These are phyloP conservation scores for Smithornis capensis DNA, from an alignment of 2,113 vertebrate genomes.

Conservation along the genomic window DNA sequence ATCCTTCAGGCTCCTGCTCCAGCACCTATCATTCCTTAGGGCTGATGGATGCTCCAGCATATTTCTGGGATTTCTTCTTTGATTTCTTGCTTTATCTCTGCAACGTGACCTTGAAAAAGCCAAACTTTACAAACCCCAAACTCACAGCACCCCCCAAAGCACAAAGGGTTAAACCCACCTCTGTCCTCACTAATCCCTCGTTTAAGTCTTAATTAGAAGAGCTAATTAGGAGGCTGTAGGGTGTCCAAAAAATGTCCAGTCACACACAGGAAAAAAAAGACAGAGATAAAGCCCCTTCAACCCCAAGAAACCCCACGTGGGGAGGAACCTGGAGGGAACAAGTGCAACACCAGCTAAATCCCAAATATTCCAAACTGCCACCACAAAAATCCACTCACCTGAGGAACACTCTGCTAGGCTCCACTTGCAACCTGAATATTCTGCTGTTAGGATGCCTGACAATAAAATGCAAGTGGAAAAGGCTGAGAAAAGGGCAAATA, in stretches of 20 bases:
- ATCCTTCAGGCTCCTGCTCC: background rate
- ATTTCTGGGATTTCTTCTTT: background rate
- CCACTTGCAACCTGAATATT: slow-evolving; percentile 14
- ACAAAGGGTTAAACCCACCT: background rate
- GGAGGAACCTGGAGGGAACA: background rate
- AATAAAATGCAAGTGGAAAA: slow-evolving; percentile 47
- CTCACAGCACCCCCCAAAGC: background rate
- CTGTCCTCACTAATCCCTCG: background rate
- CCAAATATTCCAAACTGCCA: background rate
- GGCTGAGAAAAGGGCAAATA: background rate
- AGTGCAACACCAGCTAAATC: background rate
- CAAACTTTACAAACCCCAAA: background rate
- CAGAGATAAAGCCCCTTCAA: background rate
- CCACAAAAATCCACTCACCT: slow-evolving; percentile 36
- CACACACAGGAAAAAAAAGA: background rate
- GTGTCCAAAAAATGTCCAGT: background rate
- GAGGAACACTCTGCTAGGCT: background rate
- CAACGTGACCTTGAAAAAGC: background rate
- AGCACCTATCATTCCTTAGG: background rate
- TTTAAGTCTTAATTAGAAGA: background rate
- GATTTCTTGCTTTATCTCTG: background rate
- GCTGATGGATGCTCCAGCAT: background rate
- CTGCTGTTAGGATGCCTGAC: slow-evolving; percentile 52
- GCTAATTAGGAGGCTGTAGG: background rate
- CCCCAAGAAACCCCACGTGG: background rate